Evolutionary conservation across 2,888 invertebrate species (phyloP), one percentile per base, ranked within the genome.

Genomic region (Lissonota sp.): DNA sequence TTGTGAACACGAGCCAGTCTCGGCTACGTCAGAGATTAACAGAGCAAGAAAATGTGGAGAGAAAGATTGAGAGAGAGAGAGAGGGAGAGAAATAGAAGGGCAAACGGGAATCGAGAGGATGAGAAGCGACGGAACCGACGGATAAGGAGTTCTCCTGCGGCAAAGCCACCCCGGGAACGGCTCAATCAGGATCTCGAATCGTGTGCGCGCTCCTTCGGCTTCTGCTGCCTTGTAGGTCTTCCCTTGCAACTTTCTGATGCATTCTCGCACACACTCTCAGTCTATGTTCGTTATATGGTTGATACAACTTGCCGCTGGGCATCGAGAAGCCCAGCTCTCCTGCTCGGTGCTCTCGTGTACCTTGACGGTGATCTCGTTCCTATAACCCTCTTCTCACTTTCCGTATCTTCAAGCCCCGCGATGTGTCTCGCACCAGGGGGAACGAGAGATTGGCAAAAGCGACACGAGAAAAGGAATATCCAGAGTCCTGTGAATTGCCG

Each of bases 171-270:
- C 79, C 71, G 80, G 60, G 78, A 81, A 83, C 79, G 75, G 78
- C 80, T 83, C 83, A 83, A 83, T 83, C 80, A 81, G 76, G 72
- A 83, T 79, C 79, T 63, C 74, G 70, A 78, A 83, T 83, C 83
- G 83, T 81, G 26, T 26, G 79, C 80, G 75, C 81, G n/a, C n/a
- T n/a, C n/a, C n/a, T n/a, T n/a, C n/a, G 71, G 79, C 76, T 76
- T 80, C 80, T 78, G 40, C 72, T 53, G 67, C 64, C 66, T 80
- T 75, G 71, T 75, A 70, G 58, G 71, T 71, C 79, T 79, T 70
- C 66, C 63, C 72, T 66, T 58, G 71, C 71, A 79, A 79, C 78
- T 75, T 62, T 74, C 16, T 51, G 51, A 42, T 49, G 55, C 67
- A 26, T 5, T 10, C 66, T 8, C 42, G 46, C 49, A 26, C 58